Conservation (phyloP, 2,797 vertebrate species). For the Peromyscus nudipes region DNA sequence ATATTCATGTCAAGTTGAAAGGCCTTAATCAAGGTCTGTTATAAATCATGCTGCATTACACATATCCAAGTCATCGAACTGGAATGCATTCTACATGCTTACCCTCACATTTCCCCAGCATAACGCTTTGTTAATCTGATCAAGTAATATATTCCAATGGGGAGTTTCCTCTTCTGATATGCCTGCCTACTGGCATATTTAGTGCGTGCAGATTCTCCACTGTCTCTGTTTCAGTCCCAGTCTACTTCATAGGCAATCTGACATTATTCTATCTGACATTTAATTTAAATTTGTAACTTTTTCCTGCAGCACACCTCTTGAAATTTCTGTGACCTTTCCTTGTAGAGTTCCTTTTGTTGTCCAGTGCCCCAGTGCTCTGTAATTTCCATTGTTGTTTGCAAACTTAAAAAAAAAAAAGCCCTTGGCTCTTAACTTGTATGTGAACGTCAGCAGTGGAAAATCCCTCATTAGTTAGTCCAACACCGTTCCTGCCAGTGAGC, state of each 20-base stretch:
- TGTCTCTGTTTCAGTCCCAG: neutral
- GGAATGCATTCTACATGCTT: conserved; percentile 8
- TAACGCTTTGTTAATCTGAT: conserved; percentile 34
- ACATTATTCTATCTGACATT: conserved; percentile 22
- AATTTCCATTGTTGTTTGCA: neutral
- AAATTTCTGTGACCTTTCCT: conserved; percentile 4
- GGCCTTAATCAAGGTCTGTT: neutral
- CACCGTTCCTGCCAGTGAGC: neutral
- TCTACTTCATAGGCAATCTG: neutral
- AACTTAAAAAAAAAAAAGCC: neutral
- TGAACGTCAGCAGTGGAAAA: neutral
- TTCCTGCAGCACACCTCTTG: neutral
- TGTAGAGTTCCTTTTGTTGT: neutral
- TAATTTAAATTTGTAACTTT: conserved; percentile 1
- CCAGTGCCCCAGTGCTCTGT: neutral
- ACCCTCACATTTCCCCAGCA: neutral
- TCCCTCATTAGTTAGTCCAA: neutral
- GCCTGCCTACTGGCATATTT: neutral
- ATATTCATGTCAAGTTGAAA: conserved; percentile 53
- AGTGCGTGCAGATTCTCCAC: neutral
- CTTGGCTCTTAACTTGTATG: neutral
- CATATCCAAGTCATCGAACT: neutral
- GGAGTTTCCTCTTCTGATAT: neutral
- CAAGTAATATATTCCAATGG: conserved; percentile 8
- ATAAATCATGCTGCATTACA: conserved; percentile 29